A percentile compares a stretch with the other conserved stretches of the same genome.
These are phyloP conservation scores for Paedocypris sp. DNA, from an alignment of 2,113 vertebrate genomes.

Conservation along the genomic window DNA sequence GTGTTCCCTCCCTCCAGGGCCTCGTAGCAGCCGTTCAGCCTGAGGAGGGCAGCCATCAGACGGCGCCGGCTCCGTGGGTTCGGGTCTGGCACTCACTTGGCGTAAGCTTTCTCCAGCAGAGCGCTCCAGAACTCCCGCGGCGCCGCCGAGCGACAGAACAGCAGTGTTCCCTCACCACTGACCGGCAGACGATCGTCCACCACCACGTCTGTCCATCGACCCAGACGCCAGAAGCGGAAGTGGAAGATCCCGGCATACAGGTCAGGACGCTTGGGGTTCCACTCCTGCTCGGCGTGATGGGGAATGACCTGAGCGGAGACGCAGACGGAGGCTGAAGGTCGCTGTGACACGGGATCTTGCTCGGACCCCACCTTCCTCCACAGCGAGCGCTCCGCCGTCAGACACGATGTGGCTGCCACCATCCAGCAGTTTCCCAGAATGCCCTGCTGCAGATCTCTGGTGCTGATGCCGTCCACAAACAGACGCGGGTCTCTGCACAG, in stretches of 20 bases:
- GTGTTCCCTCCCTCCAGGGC: conserved; percentile 71
- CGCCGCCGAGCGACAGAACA: conserved; percentile 67
- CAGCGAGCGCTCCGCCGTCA: conserved; percentile 62
- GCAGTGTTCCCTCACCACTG: conserved; percentile 55
- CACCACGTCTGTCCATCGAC: conserved; percentile 65
- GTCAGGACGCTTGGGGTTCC: conserved; percentile 57
- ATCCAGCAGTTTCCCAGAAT: conserved; percentile 78
- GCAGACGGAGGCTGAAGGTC: too few species aligned
- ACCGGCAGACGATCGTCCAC: conserved; percentile 68
- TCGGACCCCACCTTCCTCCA: conserved; percentile 63
- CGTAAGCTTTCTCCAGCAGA: conserved; percentile 69
- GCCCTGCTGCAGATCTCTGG: conserved; percentile 69
- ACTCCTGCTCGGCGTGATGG: conserved; percentile 62
- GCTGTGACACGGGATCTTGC: too few species aligned
- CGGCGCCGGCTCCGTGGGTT: too few species aligned
- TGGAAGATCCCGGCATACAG: conserved; percentile 68
- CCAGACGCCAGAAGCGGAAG: conserved; percentile 69
- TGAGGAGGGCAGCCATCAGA: conserved; percentile 23
- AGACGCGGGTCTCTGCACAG: conserved; percentile 66
- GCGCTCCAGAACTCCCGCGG: conserved; percentile 70
- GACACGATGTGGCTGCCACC: conserved; percentile 70
- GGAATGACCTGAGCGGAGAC: conserved; percentile 75
- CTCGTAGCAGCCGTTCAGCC: conserved; percentile 69
- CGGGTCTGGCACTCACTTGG: conserved; percentile 53
- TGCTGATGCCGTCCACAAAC: conserved; percentile 71